These are phyloP conservation scores for Lamproptera curius DNA, from an alignment of 2,888 invertebrate genomes.

Conservation along the genomic window DNA sequence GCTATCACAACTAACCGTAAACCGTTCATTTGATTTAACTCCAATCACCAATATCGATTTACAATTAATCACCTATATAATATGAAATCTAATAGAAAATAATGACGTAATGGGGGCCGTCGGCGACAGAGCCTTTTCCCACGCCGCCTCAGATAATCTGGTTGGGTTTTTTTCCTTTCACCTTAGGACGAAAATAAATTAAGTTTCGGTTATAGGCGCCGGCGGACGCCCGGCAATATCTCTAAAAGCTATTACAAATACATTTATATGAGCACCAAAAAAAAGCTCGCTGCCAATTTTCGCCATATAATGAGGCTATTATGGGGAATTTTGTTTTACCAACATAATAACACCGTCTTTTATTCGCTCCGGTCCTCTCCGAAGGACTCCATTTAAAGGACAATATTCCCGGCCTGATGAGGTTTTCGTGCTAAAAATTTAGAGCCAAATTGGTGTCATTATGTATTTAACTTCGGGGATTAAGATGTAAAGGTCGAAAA, in stretches of 20 bases:
- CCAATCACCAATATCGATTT: conserved; percentile 63
- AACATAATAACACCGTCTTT: conserved; percentile 77
- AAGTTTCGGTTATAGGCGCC: conserved; percentile 74
- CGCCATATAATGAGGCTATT: conserved; percentile 78
- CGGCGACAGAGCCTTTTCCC: conserved; percentile 76
- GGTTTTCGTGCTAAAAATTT: conserved; percentile 76
- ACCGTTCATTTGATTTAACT: conserved; percentile 24
- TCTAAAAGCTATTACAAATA: conserved; percentile 78
- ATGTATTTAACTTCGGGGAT: conserved; percentile 65
- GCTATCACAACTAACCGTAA: background rate
- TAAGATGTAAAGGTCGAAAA: conserved; percentile 61
- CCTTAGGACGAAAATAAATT: conserved; percentile 72
- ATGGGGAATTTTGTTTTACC: conserved; percentile 77
- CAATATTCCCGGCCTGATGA: conserved; percentile 71
- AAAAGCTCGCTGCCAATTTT: conserved; percentile 75
- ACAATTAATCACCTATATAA: conserved; percentile 74
- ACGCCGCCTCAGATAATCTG: conserved; percentile 64
- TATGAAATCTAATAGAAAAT: conserved; percentile 76
- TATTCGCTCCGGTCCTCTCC: conserved; percentile 63
- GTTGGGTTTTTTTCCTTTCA: conserved; percentile 44
- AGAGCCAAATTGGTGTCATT: conserved; percentile 69
- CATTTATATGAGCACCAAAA: conserved; percentile 76
- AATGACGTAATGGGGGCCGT: conserved; percentile 76
- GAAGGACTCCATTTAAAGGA: conserved; percentile 73
- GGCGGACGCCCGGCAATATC: conserved; percentile 70